Evolutionary conservation across 2,888 invertebrate genomes (phyloP), one percentile per base, ranked within the genome.

Genomic region (Taenaris catops): DNA sequence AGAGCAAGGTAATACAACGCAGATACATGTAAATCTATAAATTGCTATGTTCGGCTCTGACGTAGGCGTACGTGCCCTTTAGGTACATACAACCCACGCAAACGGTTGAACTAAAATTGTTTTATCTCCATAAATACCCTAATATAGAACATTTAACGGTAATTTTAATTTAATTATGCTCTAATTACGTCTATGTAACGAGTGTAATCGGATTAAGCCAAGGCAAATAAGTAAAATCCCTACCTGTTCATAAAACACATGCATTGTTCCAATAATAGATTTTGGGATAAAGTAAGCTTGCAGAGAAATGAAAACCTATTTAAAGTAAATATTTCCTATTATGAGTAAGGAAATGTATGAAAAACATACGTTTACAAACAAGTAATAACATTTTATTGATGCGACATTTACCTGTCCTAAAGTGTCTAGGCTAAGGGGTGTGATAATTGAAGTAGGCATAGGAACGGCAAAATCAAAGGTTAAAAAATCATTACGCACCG

Each of bases 41-140:
- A 24, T 34, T 27, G 31, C 39, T 33, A 9, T 29, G 34, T 34
- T 34, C 26, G 34, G 16, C 14, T 38, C 59, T 81, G 81, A 81
- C 81, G 81, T 76, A 75, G 76, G 62, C 57, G 57, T 48, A 57
- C 59, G 48, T 72, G 71, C 78, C 78, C 80, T 79, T 75, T 74
- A 46, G 62, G 53, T 55, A 45, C 51, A 7, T 24, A 27, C 27
- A 41, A 41, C 78, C 74, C 72, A 76, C 79, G 73, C 79, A 50
- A 29, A 35, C 38, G 27, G 28, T 31, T 40, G 27, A 25, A 10
- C 38, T 39, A 28, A 43, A 44, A 43, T 38, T 29, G 21, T 19
- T 35, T 44, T 37, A 31, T 35, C 32, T 44, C 17, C n/a, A 8
- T 23, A 2, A 19, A 14, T 4, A 4, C 14, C 4, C 3, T 14